Evolutionary conservation across 2,113 vertebrate species (phyloP).

Genomic region (Peromyscus maniculatus): DNA sequence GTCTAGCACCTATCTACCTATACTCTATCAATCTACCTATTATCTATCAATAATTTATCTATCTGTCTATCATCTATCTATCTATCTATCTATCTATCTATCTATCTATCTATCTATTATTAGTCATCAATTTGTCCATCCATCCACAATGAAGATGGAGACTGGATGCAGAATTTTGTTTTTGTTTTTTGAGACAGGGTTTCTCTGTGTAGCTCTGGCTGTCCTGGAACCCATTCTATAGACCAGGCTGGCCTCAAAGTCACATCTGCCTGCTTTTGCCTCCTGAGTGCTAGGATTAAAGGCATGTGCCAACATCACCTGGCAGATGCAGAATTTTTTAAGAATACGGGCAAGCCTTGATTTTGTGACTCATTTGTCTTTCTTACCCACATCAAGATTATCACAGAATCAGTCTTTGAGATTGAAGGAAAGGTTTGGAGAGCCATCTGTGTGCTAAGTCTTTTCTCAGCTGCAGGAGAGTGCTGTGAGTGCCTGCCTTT

Average conservation of each 20-base stretch:
- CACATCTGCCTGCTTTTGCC: neutral
- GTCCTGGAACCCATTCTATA: neutral
- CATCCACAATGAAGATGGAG: neutral
- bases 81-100: neutral
- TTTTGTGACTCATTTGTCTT: neutral
- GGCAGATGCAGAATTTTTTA: neutral
- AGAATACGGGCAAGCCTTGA: neutral
- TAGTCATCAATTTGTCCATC: neutral
- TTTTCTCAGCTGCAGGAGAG: neutral
- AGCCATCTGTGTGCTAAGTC: neutral
- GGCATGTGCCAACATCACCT: neutral
- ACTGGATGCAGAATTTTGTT: neutral
- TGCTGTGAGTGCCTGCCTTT: neutral
- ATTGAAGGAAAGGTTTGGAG: neutral
- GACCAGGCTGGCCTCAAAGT: neutral
- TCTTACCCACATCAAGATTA: neutral
- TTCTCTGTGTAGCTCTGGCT: neutral
- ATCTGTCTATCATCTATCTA: neutral
- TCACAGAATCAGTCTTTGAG: neutral
- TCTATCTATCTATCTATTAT: neutral
- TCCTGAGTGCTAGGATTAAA: neutral
- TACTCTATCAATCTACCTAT: neutral
- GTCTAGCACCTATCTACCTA: neutral
- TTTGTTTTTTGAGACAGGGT: neutral
- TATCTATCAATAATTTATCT: neutral